These are phyloP conservation scores for Ptilorrhoa leucosticta DNA, from an alignment of 2,113 vertebrate genomes.

Conservation along the genomic window DNA sequence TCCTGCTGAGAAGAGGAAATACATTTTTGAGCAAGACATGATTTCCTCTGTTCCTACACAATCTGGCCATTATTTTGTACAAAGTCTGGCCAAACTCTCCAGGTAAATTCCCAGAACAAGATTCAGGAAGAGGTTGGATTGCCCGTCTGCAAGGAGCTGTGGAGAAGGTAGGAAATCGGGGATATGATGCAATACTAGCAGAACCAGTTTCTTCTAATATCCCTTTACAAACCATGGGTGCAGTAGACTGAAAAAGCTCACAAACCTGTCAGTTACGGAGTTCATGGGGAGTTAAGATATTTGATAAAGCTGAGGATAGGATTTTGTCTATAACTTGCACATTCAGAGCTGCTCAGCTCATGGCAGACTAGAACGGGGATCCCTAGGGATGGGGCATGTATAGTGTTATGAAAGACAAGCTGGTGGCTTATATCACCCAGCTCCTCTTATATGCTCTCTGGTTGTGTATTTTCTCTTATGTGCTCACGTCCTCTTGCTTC, in stretches of 20 bases:
- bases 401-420: background rate
- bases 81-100: background rate
- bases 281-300: background rate
- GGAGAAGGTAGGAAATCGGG: background rate
- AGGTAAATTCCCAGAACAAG: background rate
- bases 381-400: fast-evolving
- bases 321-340: background rate
- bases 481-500: background rate
- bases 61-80: background rate
- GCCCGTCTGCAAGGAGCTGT: fast-evolving
- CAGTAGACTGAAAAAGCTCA: background rate
- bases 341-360: background rate
- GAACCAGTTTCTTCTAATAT: background rate
- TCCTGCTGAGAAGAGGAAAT: background rate
- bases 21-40: background rate
- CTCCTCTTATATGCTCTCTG: background rate
- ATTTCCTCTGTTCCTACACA: background rate
- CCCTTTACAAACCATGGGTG: background rate
- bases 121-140: background rate
- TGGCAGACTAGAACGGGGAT: fast-evolving
- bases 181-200: background rate
- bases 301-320: background rate
- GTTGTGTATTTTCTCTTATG: background rate
- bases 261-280: background rate
- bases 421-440: background rate